A percentile compares a stretch with the other conserved stretches of the same genome.
Conservation (phyloP, 2,888 invertebrate genomes). For the Eulithis testata region DNA sequence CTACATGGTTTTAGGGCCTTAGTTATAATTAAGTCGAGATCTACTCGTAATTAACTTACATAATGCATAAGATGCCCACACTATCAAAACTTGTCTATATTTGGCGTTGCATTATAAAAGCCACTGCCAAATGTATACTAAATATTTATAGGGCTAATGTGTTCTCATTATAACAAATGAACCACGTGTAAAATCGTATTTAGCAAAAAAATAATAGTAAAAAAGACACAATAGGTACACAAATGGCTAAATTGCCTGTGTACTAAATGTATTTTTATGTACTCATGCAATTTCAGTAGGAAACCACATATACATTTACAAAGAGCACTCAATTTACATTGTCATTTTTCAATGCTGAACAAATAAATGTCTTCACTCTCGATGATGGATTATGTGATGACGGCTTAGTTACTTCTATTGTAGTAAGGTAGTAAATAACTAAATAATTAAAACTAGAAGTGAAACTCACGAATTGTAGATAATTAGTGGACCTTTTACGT, state of each 20-base stretch:
- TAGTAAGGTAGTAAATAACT: background rate
- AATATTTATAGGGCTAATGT: too few relatives aligned
- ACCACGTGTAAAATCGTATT: too few relatives aligned
- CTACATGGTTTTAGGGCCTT: background rate
- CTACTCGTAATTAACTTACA: too few relatives aligned
- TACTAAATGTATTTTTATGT: background rate
- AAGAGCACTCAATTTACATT: constrained; percentile 20
- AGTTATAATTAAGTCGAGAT: constrained; percentile 1
- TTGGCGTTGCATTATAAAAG: too few relatives aligned
- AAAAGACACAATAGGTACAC: too few relatives aligned
- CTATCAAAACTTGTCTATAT: too few relatives aligned
- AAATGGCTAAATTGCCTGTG: too few relatives aligned
- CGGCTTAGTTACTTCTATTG: constrained; percentile 9
- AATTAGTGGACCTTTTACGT: too few relatives aligned
- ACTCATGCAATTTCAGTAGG: constrained; percentile 10
- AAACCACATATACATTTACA: constrained; percentile 8
- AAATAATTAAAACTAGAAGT: constrained; percentile 9
- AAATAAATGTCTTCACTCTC: constrained; percentile 21
- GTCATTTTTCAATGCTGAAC: constrained; percentile 23
- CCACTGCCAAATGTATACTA: too few relatives aligned
- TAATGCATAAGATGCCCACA: too few relatives aligned
- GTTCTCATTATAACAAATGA: too few relatives aligned
- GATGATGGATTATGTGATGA: constrained; percentile 17
- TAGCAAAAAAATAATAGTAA: too few relatives aligned
- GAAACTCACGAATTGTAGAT: background rate